Conservation (phyloP, 2,113 vertebrate genomes). For the Coreoperca whiteheadi region DNA sequence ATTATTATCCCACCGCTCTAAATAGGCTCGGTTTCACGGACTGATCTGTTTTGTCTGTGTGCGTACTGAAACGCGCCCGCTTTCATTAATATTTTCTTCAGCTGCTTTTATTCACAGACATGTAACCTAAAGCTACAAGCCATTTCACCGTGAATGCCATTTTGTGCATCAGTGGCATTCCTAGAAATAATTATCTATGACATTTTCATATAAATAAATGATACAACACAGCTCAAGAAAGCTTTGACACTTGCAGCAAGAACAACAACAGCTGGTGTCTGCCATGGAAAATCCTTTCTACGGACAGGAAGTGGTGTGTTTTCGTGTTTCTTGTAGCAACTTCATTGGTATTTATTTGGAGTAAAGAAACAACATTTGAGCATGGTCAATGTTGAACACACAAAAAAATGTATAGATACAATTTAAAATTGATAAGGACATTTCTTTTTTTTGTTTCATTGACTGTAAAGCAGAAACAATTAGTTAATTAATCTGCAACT, state of each 20-base stretch:
- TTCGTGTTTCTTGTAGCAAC: conserved; percentile 2
- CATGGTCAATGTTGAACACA: background rate
- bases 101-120: conserved; percentile 59
- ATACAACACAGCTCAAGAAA: conserved; percentile 12
- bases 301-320: conserved; percentile 30
- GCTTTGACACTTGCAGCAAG: conserved; percentile 22
- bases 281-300: conserved; percentile 12
- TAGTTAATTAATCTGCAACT: background rate
- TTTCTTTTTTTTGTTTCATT: too few relatives aligned
- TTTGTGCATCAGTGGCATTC: conserved; percentile 53
- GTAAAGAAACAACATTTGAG: background rate
- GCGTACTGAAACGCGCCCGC: conserved; percentile 16
- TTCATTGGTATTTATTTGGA: background rate
- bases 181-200: conserved; percentile 50
- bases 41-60: conserved; percentile 66
- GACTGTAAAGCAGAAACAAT: background rate
- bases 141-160: conserved; percentile 49
- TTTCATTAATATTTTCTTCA: conserved; percentile 69
- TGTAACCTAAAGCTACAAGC: conserved; percentile 51
- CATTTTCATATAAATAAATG: conserved; percentile 57
- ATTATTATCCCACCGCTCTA: conserved; percentile 54
- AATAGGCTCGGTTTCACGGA: conserved; percentile 61
- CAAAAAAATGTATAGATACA: background rate
- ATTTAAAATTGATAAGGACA: background rate
- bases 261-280: conserved; percentile 33